phyloP scores from a whole-genome alignment of 1,140 invertebrate species.

The Drosophila kikkawai region DNA sequence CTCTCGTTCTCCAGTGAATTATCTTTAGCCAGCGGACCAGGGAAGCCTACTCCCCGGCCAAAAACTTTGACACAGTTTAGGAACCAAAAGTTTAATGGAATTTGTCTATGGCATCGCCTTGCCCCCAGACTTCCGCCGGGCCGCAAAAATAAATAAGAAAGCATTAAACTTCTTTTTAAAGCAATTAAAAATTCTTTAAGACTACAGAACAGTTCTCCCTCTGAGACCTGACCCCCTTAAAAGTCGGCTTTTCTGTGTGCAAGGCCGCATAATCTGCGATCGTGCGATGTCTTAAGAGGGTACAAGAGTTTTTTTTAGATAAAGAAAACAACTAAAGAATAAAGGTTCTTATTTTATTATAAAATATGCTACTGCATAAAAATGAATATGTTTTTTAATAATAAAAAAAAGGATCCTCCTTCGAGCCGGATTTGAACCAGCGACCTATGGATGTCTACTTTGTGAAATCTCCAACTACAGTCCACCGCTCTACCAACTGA shows the following conservation, averaged over 20 bases:
- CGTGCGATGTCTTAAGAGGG: not conserved
- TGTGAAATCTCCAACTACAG: conserved; percentile 89
- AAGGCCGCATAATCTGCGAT: conserved; percentile 28
- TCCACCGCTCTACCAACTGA: conserved; percentile 96
- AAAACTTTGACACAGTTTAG: conserved; percentile 82
- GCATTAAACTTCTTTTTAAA: conserved; percentile 83
- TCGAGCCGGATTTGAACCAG: conserved; percentile 91
- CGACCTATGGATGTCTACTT: conserved; percentile 91
- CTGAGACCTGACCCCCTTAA: conserved; percentile 19
- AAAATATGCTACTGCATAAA: not conserved
- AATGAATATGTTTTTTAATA: not conserved
- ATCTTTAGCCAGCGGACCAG: conserved; percentile 78
- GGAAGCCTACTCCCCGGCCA: conserved; percentile 52
- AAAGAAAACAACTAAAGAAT: conserved; percentile 57
- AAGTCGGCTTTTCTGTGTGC: conserved; percentile 32
- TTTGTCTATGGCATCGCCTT: conserved; percentile 75
- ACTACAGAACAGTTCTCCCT: conserved; percentile 45
- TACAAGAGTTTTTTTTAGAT: too few species aligned
- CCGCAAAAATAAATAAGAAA: conserved; percentile 80
- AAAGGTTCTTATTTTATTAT: conserved; percentile 49
- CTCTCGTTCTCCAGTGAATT: conserved; percentile 64
- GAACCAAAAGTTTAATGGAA: conserved; percentile 83
- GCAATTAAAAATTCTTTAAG: conserved; percentile 84
- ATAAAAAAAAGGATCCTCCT: conserved; percentile 87
- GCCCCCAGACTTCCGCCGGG: conserved; percentile 41